A percentile compares a stretch with the other conserved stretches of the same genome.
phyloP scores from a whole-genome alignment of 2,797 vertebrate genomes.

The Moxostoma hubbsi region DNA sequence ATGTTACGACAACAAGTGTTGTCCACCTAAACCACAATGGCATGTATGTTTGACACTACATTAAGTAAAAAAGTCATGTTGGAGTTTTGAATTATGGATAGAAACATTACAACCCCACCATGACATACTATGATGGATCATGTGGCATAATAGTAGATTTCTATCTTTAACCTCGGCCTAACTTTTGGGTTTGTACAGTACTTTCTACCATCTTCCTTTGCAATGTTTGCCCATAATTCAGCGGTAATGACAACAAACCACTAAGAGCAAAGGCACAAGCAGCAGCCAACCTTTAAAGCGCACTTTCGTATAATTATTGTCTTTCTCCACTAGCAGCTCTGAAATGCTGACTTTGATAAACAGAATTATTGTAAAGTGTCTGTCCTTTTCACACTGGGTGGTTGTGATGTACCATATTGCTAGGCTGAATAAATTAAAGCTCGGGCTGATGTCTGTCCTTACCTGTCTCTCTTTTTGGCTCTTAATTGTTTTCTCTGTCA shows the following conservation, averaged over 20 bases:
- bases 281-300: slow-evolving; percentile 31
- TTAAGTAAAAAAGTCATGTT: slow-evolving; percentile 53
- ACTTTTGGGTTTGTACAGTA: not conserved
- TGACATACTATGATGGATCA: slow-evolving; percentile 25
- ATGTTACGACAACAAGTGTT: slow-evolving; percentile 34
- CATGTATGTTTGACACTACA: slow-evolving; percentile 33
- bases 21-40: slow-evolving; percentile 38
- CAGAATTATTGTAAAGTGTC: slow-evolving; percentile 52
- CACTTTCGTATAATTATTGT: slow-evolving; percentile 40
- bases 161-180: not conserved
- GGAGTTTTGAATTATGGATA: slow-evolving; percentile 48
- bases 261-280: slow-evolving; percentile 14
- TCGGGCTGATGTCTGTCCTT: slow-evolving; percentile 38
- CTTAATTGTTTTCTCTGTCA: slow-evolving; percentile 32
- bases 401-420: slow-evolving; percentile 49
- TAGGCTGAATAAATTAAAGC: slow-evolving; percentile 52
- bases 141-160: slow-evolving; percentile 13
- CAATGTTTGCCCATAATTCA: slow-evolving; percentile 29
- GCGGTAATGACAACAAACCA: slow-evolving; percentile 37
- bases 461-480: slow-evolving; percentile 11
- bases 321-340: slow-evolving; percentile 33
- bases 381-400: slow-evolving; percentile 51
- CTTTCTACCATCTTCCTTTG: not conserved
- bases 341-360: slow-evolving; percentile 55
- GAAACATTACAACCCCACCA: slow-evolving; percentile 15